These are phyloP conservation scores for Xenotilapia leptura DNA, from an alignment of 2,113 vertebrate genomes.

Conservation along the genomic window DNA sequence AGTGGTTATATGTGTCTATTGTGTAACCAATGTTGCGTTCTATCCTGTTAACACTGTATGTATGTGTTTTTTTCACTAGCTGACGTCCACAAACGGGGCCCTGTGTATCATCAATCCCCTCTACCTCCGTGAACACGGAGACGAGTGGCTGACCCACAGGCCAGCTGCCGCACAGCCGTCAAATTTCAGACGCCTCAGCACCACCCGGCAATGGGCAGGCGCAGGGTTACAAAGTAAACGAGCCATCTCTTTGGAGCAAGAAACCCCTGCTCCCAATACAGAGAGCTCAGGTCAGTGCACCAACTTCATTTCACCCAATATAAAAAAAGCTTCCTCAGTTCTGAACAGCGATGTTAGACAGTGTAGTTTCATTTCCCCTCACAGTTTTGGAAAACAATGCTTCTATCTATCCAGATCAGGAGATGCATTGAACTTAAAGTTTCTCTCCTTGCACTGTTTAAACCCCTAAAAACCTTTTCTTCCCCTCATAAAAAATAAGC, in stretches of 20 bases:
- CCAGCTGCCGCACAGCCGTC: not conserved
- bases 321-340: not conserved
- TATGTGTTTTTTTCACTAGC: not conserved
- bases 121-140: conserved; percentile 76
- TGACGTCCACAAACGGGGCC: conserved; percentile 63
- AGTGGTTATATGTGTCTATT: not conserved
- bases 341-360: not conserved
- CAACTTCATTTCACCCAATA: not conserved
- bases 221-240: conserved; percentile 45
- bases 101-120: conserved; percentile 82
- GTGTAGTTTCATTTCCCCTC: not conserved
- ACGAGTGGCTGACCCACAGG: conserved; percentile 46
- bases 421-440: not conserved
- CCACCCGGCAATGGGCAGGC: conserved; percentile 52
- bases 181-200: conserved; percentile 46
- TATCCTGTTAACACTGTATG: not conserved
- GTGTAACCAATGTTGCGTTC: not conserved
- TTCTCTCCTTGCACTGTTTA: not conserved
- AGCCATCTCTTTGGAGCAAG: conserved; percentile 56
- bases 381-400: not conserved
- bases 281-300: conserved; percentile 37
- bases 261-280: not conserved
- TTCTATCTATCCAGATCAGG: not conserved
- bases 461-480: not conserved
- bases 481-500: not conserved